phyloP scores from a whole-genome alignment of 2,888 invertebrate genomes.

The Elegia similella region DNA sequence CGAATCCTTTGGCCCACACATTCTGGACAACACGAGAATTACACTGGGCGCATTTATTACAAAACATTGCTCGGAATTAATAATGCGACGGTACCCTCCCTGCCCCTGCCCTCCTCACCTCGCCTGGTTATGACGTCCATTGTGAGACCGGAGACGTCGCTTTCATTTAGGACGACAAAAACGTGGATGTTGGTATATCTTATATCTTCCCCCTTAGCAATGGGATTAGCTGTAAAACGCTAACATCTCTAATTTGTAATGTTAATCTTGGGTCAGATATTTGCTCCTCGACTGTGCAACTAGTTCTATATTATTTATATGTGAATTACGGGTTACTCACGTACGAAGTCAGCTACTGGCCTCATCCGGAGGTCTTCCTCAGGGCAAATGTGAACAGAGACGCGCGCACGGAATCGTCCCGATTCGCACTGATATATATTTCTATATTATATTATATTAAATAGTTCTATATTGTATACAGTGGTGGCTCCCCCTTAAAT shows the following conservation, averaged over 20 bases:
- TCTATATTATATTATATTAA: too few species aligned
- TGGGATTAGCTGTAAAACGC: background rate
- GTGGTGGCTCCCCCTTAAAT: too few species aligned
- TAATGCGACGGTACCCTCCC: conserved; percentile 3
- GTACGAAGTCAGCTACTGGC: too few species aligned
- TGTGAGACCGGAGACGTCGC: conserved; percentile 7
- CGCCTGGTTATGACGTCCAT: conserved; percentile 11
- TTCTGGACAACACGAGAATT: conserved; percentile 9
- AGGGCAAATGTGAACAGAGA: too few species aligned
- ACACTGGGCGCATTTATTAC: conserved; percentile 10
- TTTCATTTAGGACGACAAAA: conserved; percentile 13
- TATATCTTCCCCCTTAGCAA: conserved; percentile 5
- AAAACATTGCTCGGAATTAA: conserved; percentile 13
- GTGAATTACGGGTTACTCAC: too few species aligned
- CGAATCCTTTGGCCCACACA: conserved; percentile 1
- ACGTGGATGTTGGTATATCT: conserved; percentile 7
- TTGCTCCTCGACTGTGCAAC: too few species aligned
- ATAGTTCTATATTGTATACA: too few species aligned
- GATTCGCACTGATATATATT: too few species aligned
- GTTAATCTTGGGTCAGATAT: too few species aligned
- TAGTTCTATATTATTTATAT: too few species aligned
- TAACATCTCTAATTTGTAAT: background rate
- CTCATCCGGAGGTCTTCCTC: too few species aligned
- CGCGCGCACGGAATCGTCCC: too few species aligned
- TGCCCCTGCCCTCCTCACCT: background rate